Percentiles rank a stretch among this genome's conserved stretches.
phyloP scores from a whole-genome alignment of 30 jellyfish, hydroid and myxozoan species.

The Hydractinia echinata region DNA sequence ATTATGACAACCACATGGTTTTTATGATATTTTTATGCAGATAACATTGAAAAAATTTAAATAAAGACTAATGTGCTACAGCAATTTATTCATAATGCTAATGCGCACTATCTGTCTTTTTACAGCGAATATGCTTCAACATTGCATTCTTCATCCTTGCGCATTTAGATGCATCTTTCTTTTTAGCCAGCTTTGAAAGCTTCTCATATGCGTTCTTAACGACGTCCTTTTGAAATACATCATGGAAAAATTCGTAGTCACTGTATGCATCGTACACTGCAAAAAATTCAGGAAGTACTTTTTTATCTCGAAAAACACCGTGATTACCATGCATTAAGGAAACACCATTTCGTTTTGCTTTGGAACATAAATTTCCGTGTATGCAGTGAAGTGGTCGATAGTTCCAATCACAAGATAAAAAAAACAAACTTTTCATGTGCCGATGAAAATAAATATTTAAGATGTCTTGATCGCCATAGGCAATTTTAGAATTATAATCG shows the following conservation, averaged over 20 bases:
- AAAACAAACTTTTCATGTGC: constrained; percentile 59
- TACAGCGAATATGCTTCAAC: neutral
- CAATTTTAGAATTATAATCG: constrained; percentile 38
- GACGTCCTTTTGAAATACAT: neutral
- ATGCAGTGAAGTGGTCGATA: constrained; percentile 87
- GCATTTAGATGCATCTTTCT: neutral
- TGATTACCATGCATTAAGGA: constrained; percentile 84
- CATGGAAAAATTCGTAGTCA: neutral
- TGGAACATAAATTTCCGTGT: constrained; percentile 71
- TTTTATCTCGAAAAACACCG: constrained; percentile 49
- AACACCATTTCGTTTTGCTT: constrained; percentile 57
- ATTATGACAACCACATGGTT: no score
- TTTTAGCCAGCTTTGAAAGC: constrained; percentile 1
- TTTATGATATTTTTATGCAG: no score
- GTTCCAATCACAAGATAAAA: constrained; percentile 82
- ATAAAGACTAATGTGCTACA: no score
- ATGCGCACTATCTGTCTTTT: neutral
- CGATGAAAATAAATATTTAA: constrained; percentile 64
- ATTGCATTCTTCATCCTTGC: neutral
- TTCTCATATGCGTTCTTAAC: neutral
- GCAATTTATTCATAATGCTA: no score
- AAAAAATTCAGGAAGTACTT: constrained; percentile 72
- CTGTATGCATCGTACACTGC: constrained; percentile 49
- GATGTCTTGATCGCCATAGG: constrained; percentile 90
- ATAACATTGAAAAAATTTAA: no score